Percentiles rank a stretch among this genome's conserved stretches.
phyloP scores from a whole-genome alignment of 1,140 invertebrate species.

The Drosophila subpulchrella region DNA sequence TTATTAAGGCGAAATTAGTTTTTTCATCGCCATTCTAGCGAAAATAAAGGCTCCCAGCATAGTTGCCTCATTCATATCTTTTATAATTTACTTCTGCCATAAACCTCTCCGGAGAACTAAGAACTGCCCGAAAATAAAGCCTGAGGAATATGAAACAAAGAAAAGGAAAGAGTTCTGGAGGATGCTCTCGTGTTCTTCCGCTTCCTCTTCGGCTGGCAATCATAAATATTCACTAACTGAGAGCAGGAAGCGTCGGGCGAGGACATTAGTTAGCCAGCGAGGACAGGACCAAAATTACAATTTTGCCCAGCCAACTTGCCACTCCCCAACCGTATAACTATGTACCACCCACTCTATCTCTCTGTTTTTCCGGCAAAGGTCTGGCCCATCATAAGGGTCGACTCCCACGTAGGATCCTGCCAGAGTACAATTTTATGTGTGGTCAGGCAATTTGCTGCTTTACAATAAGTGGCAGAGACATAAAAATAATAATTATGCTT shows the following conservation, averaged over 20 bases:
- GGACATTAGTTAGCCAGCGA: slow-evolving; percentile 54
- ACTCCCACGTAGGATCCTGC: slow-evolving; percentile 38
- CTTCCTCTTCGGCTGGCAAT: slow-evolving; percentile 22
- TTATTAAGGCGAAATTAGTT: not conserved
- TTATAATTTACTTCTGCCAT: slow-evolving; percentile 37
- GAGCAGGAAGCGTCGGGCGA: slow-evolving; percentile 35
- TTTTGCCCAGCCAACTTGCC: slow-evolving; percentile 44
- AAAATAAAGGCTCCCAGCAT: not conserved
- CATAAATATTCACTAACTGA: slow-evolving; percentile 75
- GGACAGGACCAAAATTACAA: slow-evolving; percentile 72
- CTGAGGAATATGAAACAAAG: slow-evolving; percentile 19
- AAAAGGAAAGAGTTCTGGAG: slow-evolving; percentile 28
- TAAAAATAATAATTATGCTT: slow-evolving; percentile 84
- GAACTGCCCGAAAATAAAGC: slow-evolving; percentile 25
- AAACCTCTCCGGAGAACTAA: slow-evolving; percentile 20
- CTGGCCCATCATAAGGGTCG: slow-evolving; percentile 40
- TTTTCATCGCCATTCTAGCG: not conserved
- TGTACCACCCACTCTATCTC: not conserved
- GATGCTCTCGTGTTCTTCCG: slow-evolving; percentile 30
- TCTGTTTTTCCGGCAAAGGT: slow-evolving; percentile 2
- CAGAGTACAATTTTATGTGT: slow-evolving; percentile 60
- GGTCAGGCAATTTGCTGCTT: slow-evolving; percentile 81
- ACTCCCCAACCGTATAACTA: not conserved
- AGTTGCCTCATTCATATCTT: slow-evolving; percentile 35
- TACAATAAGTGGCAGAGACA: slow-evolving; percentile 79